Evolutionary conservation across 1,140 invertebrate genomes (phyloP).

Genomic region (Cardiocondyla obscurior): DNA sequence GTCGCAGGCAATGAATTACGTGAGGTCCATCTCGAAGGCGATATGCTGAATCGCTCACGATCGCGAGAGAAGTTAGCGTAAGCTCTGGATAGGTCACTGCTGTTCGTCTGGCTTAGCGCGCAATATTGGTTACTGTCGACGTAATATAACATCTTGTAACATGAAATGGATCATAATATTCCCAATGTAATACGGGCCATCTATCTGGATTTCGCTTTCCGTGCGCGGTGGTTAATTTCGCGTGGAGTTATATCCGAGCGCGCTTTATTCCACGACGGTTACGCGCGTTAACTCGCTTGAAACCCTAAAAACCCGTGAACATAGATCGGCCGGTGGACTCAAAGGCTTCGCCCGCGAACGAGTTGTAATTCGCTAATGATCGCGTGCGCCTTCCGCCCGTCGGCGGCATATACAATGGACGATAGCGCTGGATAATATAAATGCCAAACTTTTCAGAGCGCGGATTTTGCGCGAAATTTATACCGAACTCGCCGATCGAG

Average conservation of each 20-base stretch:
- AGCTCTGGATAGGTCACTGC: slow-evolving; percentile 54
- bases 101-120: slow-evolving; percentile 73
- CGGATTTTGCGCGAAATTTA: slow-evolving; percentile 43
- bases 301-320: slow-evolving; percentile 18
- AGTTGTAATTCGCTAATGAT: slow-evolving; percentile 47
- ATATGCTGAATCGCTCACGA: slow-evolving; percentile 68
- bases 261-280: slow-evolving; percentile 50
- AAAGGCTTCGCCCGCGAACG: slow-evolving; percentile 15
- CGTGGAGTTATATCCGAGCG: slow-evolving; percentile 56
- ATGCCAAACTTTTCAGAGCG: slow-evolving; percentile 40
- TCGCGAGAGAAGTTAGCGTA: slow-evolving; percentile 61
- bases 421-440: slow-evolving; percentile 39
- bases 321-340: background rate
- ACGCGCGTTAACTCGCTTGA: slow-evolving; percentile 17
- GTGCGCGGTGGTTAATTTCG: slow-evolving; percentile 65
- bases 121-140: slow-evolving; percentile 71
- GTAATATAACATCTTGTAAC: slow-evolving; percentile 74
- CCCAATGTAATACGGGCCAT: slow-evolving; percentile 69
- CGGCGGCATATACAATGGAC: background rate
- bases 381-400: background rate
- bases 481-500: slow-evolving; percentile 35
- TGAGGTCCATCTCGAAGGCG: slow-evolving; percentile 63
- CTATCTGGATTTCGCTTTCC: slow-evolving; percentile 69
- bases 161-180: slow-evolving; percentile 75
- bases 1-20: slow-evolving; percentile 64